Evolutionary conservation across 1,140 invertebrate genomes (phyloP).

Genomic region (Globodera ellingtonae): DNA sequence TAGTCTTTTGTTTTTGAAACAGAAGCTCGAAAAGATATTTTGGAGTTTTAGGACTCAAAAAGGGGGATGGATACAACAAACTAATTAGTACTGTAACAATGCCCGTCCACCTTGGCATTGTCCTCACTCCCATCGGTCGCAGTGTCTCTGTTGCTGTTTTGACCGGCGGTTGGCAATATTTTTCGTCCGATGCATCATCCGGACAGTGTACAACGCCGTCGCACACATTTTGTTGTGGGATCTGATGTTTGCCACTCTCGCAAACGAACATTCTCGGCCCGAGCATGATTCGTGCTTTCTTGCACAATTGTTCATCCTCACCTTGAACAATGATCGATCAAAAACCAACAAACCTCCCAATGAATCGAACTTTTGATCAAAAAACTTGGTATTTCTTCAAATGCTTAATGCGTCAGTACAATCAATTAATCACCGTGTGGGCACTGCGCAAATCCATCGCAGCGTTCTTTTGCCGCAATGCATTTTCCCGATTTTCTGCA

Average conservation of each 20-base stretch:
- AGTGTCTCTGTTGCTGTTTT: slow-evolving; percentile 3
- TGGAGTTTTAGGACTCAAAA: too few relatives aligned
- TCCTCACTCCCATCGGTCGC: slow-evolving; percentile 12
- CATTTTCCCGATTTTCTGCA: slow-evolving; percentile 62
- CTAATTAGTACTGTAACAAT: too few relatives aligned
- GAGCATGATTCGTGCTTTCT: slow-evolving; percentile 29
- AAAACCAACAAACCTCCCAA: neutral
- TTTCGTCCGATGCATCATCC: slow-evolving; percentile 77
- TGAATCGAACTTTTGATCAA: neutral
- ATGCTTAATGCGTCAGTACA: too few relatives aligned
- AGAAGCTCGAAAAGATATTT: neutral
- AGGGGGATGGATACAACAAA: neutral
- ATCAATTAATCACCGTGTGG: slow-evolving; percentile 45
- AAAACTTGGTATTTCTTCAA: too few relatives aligned
- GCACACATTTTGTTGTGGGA: slow-evolving; percentile 78
- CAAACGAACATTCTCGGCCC: slow-evolving; percentile 32
- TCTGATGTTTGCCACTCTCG: slow-evolving; percentile 59
- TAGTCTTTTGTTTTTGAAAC: neutral
- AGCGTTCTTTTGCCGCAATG: slow-evolving; percentile 51
- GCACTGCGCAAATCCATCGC: slow-evolving; percentile 58
- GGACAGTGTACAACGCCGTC: slow-evolving; percentile 76
- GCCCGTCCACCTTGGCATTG: neutral
- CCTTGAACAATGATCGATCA: slow-evolving; percentile 20
- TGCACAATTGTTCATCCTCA: slow-evolving; percentile 62
- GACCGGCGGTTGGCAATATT: slow-evolving; percentile 44